Evolutionary conservation across 1,140 invertebrate species (phyloP), one percentile per base, ranked within the genome.

Genomic region (Gonioctena quinquepunctata): DNA sequence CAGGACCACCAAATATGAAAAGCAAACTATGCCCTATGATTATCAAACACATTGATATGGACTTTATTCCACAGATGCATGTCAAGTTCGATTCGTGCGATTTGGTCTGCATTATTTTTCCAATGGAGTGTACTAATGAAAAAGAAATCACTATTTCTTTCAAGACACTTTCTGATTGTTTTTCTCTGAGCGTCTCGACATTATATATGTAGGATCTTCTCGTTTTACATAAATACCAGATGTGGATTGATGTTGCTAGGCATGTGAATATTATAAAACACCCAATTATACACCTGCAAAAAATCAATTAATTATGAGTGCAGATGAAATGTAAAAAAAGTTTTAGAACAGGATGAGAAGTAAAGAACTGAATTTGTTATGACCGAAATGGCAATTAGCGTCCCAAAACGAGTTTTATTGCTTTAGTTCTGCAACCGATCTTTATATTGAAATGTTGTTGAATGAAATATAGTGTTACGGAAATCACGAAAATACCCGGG

Each of bases 11-110:
- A n/a, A 89, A 83, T 52, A 89, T 84, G 74, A 90, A 91, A 33
- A 89, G 80, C 8, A 89, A 83, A 2, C 87, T 86, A 76, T 92
- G 90, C 2, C 89, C 89, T 21, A 81, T 83, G 0, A 91, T 82
- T 56, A 92, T 90, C 42, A 90, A 85, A 2, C 86, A 67, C 89
- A 91, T 91, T 0, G 89, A 84, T 7, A 90, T 73, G 21, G 88
- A 85, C 79, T 89, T 90, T 19, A 91, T 88, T 5, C 90, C 90
- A 59, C 88, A 87, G 54, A 91, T 84, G 66, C 88, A 89, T 70
- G 89, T 88, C 25, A 90, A 78, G 52, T 89, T 88, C 8, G 88
- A 77, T 21, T 85, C 84, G 68, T 87, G 87, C 27, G 87, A 85
- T 79, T 89, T 88, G 75, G 86, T 84, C 18, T 87, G 88, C 63